A percentile compares a stretch with the other conserved stretches of the same genome.
phyloP scores from a whole-genome alignment of 2,113 vertebrate genomes.

The Meleagris gallopavo region DNA sequence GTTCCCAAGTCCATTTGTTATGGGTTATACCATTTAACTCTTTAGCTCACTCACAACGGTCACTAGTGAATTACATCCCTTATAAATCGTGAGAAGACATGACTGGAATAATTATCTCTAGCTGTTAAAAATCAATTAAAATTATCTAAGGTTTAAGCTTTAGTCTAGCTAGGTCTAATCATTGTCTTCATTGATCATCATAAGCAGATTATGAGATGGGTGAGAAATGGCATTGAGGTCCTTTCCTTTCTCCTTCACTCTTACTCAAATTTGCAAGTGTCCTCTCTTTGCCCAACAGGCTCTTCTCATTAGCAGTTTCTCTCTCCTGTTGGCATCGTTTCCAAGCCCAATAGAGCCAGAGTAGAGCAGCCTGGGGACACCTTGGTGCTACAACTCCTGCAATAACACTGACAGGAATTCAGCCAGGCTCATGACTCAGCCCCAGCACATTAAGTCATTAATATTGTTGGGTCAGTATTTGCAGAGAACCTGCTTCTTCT shows the following conservation, averaged over 20 bases:
- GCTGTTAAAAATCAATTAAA: not conserved
- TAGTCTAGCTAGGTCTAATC: not conserved
- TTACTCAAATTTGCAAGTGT: not conserved
- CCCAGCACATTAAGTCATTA: not conserved
- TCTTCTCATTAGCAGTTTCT: accelerated
- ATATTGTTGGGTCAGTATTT: not conserved
- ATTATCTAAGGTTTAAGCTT: not conserved
- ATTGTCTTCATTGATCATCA: not conserved
- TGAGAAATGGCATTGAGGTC: not conserved
- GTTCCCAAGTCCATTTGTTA: not conserved
- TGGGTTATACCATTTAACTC: not conserved
- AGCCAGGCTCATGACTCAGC: accelerated
- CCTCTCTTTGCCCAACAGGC: not conserved
- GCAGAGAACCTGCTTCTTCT: accelerated
- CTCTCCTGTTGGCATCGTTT: not conserved
- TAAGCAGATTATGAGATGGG: not conserved
- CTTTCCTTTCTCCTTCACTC: not conserved
- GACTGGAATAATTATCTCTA: not conserved
- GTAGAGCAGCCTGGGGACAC: accelerated
- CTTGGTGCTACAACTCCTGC: accelerated
- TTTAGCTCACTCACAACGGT: not conserved
- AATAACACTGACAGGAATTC: not conserved
- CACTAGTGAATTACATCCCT: not conserved
- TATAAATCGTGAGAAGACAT: not conserved
- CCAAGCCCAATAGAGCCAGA: accelerated